Evolutionary conservation across 1,140 invertebrate genomes (phyloP), one percentile per base, ranked within the genome.

Genomic region (Brachionus koreanus): DNA sequence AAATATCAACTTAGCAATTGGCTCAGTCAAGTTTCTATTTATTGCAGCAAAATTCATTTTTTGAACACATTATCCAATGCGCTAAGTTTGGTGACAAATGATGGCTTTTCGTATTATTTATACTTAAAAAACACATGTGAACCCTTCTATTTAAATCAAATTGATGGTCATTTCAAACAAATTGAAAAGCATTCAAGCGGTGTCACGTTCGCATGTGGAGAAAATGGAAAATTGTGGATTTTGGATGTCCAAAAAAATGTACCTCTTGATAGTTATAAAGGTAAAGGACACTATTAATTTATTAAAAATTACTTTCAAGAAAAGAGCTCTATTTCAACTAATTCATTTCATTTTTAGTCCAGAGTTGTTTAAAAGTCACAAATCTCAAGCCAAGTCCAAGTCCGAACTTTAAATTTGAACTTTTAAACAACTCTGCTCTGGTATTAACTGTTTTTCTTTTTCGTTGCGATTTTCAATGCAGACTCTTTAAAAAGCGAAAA

Each of bases 81-180:
- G 9, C 19, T 39, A 23, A 39, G 29, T 65, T 3, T 42, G 19
- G 49, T 79, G 5, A 79, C 35, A 23, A 61, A 4, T 37, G 49
- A 79, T 25, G 76, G 76, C 12, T 39, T 35, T 13, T 39, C 76
- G n/a, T 79, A 79, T 79, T 79, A 16, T 43, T 57, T 35, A n/a
- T 42, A 43, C 19, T 79, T 79, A 13, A 37, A 23, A 5, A 23
- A 61, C 23, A 79, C 33, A 5, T 9, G 23, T 23, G 12, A 43
- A 10, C 76, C 76, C 1, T 39, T 61, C 13, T 79, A 79, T 65
- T 39, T 79, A 25, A 65, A 37, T 13, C 76, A 79, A 79, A 35
- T 79, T 29, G 49, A 79, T 65, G 76, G 76, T 61, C 76, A 79
- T 65, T 79, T 79, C 57, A 79, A 79, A 63, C 76, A 61, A 65